Conservation (phyloP, 2,888 invertebrate species). For the Euproctis similis region DNA sequence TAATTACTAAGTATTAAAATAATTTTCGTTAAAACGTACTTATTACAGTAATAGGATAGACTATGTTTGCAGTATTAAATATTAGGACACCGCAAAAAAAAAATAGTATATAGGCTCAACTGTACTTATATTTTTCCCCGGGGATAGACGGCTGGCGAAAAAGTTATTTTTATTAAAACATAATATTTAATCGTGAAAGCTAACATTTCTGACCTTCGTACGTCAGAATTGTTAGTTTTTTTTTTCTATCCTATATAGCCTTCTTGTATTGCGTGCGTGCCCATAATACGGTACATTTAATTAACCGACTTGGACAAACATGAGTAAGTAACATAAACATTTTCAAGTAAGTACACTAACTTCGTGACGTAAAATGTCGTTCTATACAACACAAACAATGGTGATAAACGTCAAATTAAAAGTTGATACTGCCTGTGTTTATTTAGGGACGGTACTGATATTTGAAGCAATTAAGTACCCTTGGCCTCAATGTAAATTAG, state of each 20-base stretch:
- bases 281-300: conserved; percentile 47
- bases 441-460: conserved; percentile 9
- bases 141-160: too few species aligned
- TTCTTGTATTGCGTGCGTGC: conserved; percentile 49
- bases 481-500: conserved; percentile 1
- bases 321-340: conserved; percentile 48
- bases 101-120: too few species aligned
- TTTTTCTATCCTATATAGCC: conserved; percentile 36
- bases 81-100: too few species aligned
- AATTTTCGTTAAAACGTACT: too few species aligned
- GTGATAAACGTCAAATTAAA: conserved; percentile 26
- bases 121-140: too few species aligned
- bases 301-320: conserved; percentile 53
- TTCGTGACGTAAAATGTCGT: conserved; percentile 33
- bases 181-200: too few species aligned
- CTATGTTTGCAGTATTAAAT: too few species aligned
- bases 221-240: too few species aligned
- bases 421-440: conserved; percentile 19
- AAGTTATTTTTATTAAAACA: too few species aligned
- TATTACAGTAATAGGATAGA: too few species aligned
- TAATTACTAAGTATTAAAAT: too few species aligned
- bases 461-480: conserved; percentile 10
- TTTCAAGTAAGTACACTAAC: conserved; percentile 42
- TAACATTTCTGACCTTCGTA: too few species aligned
- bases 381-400: conserved; percentile 20